Evolutionary conservation across 2,113 vertebrate species (phyloP).

Genomic region (Bombycilla garrulus): DNA sequence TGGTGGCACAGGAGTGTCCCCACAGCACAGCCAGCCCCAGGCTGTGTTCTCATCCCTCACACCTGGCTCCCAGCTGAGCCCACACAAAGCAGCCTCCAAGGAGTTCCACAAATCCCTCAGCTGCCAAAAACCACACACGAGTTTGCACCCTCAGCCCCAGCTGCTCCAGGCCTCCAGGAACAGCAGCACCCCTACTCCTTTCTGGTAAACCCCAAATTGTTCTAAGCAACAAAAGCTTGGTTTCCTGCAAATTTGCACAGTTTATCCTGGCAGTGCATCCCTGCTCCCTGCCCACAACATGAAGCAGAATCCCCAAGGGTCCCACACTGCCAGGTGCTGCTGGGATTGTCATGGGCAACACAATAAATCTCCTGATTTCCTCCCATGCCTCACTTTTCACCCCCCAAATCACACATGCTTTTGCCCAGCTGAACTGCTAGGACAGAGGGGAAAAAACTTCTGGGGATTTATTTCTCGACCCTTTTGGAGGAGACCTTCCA

Average conservation of each 20-base stretch:
- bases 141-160: not conserved
- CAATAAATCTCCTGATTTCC: not conserved
- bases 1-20: accelerated
- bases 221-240: accelerated
- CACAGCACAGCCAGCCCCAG: not conserved
- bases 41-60: not conserved
- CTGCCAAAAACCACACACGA: accelerated
- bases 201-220: not conserved
- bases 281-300: accelerated
- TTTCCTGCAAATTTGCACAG: not conserved
- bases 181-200: not conserved
- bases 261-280: not conserved
- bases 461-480: not conserved
- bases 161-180: accelerated
- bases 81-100: not conserved
- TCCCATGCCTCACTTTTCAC: not conserved
- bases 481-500: not conserved
- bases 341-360: not conserved
- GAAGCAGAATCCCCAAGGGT: not conserved
- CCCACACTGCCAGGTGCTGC: accelerated
- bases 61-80: not conserved
- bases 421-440: not conserved
- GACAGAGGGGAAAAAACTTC: not conserved
- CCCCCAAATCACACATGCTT: not conserved
- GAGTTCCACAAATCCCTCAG: not conserved